Conservation (phyloP, 1,140 invertebrate species). For the Agraylea sexmaculata region DNA sequence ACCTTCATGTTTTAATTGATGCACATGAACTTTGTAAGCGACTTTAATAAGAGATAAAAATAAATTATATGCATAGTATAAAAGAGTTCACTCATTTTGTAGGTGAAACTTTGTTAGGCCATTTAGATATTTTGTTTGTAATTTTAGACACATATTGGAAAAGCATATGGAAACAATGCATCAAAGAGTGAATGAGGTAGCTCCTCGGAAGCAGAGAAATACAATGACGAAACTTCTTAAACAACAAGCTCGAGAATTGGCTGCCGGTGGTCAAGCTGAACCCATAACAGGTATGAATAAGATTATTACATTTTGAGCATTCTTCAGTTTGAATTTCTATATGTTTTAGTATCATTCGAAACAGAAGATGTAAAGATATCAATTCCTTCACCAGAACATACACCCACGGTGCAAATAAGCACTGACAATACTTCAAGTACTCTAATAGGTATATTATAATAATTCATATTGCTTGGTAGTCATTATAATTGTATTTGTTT, state of each 20-base stretch:
- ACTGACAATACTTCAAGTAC: conserved; percentile 14
- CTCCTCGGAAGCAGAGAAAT: conserved; percentile 34
- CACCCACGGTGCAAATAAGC: conserved; percentile 8
- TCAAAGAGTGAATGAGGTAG: conserved; percentile 31
- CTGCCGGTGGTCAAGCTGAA: conserved; percentile 5
- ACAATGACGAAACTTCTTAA: conserved; percentile 40
- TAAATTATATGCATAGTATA: too few species aligned
- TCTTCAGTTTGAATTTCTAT: too few species aligned
- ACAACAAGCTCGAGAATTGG: too few species aligned
- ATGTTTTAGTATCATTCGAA: too few species aligned
- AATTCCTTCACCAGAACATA: not conserved
- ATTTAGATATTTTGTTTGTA: too few species aligned
- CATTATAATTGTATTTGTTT: not conserved
- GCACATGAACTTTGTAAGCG: too few species aligned
- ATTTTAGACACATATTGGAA: conserved; percentile 30
- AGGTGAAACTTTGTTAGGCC: too few species aligned
- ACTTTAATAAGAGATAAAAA: too few species aligned
- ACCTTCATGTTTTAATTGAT: too few species aligned
- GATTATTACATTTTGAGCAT: not conserved
- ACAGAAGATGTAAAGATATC: not conserved
- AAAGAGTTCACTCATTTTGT: too few species aligned
- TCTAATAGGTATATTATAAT: conserved; percentile 10
- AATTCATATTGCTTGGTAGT: not conserved
- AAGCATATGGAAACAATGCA: conserved; percentile 31
- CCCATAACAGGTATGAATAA: conserved; percentile 2